Base-by-base conservation (phyloP, 2,888 invertebrate genomes). In the Cheilosia soror region DNA sequence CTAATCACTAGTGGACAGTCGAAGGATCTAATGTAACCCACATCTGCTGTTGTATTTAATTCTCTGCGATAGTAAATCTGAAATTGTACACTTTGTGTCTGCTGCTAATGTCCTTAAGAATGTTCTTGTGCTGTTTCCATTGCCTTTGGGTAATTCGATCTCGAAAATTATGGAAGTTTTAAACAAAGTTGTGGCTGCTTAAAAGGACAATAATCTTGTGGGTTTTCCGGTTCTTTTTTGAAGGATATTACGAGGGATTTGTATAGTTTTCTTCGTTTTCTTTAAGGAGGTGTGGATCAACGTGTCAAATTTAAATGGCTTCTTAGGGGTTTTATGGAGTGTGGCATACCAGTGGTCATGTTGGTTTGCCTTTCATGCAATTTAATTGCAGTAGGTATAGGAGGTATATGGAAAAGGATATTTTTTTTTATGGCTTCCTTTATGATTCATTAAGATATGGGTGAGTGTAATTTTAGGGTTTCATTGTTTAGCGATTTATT, bases 231-330 rank as follows among this genome's bases (percentile, higher is more conserved):
- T 83, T 80, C 40, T 57, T 55, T 44, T 57, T 55, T 44, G 3
- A 6, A 40, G 6, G 33, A 25, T 47, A 4, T 58, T 57, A 5
- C 57, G 40, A 58, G 40, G 57, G 63, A 71, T 55, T 78, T 53
- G 47, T 55, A n/a, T 63, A 44, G 2, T 55, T 63, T 15, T 44
- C 53, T 33, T 60, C 4, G 2, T 55, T 63, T 15, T 44, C 53
- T 33, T 60, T 5, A 20, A 76, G 78, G 73, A 78, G 83, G 83
- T 73, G 83, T 78, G 68, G 55, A 62, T 20, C 29, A 68, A 57
- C 57, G 83, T 78, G 78, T 83, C 78, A 51, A 29, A 69, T 83
- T 83, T 73, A 78, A 83, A 83, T 68, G 83, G 83, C 83, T 78
- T 83, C 83, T 78, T 83, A 66, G 71, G 62, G 60, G 58, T 72